Percentiles rank a stretch among this genome's conserved stretches.
Conservation (phyloP, 1,140 invertebrate genomes). For the Drosophila mauritiana region DNA sequence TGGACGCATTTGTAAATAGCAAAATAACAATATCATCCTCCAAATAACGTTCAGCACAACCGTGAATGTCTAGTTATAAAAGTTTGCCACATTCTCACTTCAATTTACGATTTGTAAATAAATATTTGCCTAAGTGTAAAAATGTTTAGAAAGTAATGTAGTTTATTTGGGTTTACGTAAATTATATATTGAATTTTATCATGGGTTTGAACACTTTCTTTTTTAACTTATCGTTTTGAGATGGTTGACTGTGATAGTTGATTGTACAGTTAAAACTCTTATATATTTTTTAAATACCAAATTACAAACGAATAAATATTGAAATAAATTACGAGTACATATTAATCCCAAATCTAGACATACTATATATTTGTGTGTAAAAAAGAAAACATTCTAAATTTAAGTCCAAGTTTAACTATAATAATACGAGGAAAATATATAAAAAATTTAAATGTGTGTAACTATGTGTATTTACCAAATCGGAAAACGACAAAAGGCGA, state of each 20-base stretch:
- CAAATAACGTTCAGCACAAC: conserved; percentile 15
- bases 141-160: conserved; percentile 29
- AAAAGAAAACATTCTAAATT: conserved; percentile 17
- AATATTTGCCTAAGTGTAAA: conserved; percentile 34
- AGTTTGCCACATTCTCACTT: conserved; percentile 40
- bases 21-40: conserved; percentile 24
- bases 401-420: conserved; percentile 53
- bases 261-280: conserved; percentile 84
- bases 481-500: conserved; percentile 35
- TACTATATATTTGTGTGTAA: conserved; percentile 30
- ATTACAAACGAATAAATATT: conserved; percentile 48
- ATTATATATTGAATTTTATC: neutral
- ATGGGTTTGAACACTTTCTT: conserved; percentile 21
- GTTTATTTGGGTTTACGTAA: neutral
- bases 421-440: conserved; percentile 19
- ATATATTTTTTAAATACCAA: conserved; percentile 60
- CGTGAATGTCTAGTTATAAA: conserved; percentile 39
- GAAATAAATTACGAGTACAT: conserved; percentile 29
- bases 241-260: conserved; percentile 84
- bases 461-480: conserved; percentile 66
- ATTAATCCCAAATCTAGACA: conserved; percentile 38
- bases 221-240: conserved; percentile 65
- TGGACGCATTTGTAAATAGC: conserved; percentile 62
- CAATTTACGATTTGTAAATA: conserved; percentile 48
- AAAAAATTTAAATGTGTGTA: conserved; percentile 60